These are phyloP conservation scores for Suncus etruscus DNA, from an alignment of 2,113 vertebrate species.

Conservation along the genomic window DNA sequence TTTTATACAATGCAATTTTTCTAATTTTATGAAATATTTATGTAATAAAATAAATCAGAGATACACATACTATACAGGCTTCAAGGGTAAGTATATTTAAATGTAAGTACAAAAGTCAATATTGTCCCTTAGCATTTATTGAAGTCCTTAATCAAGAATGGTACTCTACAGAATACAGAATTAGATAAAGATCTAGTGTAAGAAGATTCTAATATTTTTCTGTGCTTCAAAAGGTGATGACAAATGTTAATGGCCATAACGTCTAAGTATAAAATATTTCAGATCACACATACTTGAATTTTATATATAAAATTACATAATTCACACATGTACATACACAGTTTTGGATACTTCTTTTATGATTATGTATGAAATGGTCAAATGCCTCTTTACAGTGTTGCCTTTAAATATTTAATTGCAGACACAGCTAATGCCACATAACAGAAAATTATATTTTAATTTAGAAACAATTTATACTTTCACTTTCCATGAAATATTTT, in stretches of 20 bases:
- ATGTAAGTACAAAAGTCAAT: conserved; percentile 7
- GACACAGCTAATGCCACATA: not conserved
- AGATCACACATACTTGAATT: not conserved
- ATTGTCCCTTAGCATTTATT: conserved; percentile 36
- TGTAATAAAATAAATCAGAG: conserved; percentile 3
- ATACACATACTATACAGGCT: not conserved
- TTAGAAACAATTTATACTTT: conserved; percentile 17
- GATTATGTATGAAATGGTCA: not conserved
- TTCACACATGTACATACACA: not conserved
- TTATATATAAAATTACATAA: not conserved
- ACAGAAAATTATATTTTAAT: conserved; percentile 38
- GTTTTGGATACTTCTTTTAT: not conserved
- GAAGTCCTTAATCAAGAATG: conserved; percentile 13
- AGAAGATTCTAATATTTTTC: conserved; percentile 13
- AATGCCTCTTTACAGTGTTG: not conserved
- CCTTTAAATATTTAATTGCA: conserved; percentile 44
- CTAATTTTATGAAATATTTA: not conserved
- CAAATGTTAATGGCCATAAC: conserved; percentile 7
- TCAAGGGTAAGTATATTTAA: conserved; percentile 47
- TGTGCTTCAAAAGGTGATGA: conserved; percentile 35
- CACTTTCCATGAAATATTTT: conserved; percentile 32
- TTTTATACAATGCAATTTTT: not conserved
- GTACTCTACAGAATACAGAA: conserved; percentile 9
- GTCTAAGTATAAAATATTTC: conserved; percentile 34
- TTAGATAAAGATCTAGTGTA: not conserved